Evolutionary conservation across 2,113 vertebrate species (phyloP), one percentile per base, ranked within the genome.

Genomic region (Oxygymnocypris stewartii): DNA sequence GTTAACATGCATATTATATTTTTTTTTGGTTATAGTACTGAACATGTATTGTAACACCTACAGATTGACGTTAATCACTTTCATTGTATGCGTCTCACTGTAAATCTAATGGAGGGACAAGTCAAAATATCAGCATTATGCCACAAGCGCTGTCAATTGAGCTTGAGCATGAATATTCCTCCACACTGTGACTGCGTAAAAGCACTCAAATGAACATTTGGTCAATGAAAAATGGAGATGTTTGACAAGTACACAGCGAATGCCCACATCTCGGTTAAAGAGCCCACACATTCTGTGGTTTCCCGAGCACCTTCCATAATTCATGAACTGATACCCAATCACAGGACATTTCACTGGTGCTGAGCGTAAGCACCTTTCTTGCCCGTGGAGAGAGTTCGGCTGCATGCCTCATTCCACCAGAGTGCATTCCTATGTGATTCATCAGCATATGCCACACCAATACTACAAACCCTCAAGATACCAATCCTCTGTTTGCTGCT

Each of bases 231-330:
- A 87, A 89, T 87, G 20, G 23, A 75, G 11, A 14, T 74, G 44
- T 86, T 79, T 86, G 84, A 79, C 76, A 86, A 86, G 78, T 57
- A 80, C 18, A 82, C 18, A 37, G 40, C 44, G 35, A 59, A 57
- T 37, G 71, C 84, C 88, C 67, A 20, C 76, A 84, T 89, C 65
- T 47, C 37, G 23, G 8, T 74, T 79, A 84, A 87, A 83, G 67
- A 84, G 86, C 86, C 79, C 74, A 85, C 87, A 85, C 88, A 86
- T 75, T 59, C 65, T 81, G 79, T 14, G 83, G 63, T 71, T 85
- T 81, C 42, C 42, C 35, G 54, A 85, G 59, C 25, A 71, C 63
- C 47, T 42, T 76, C 59, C 42, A 90, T 87, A 84, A 87, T 85
- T 88, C 59, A 88, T 84, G 73, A 73, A 59, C 44, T 37, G 76